Percentiles rank a stretch among this genome's conserved stretches.
These are phyloP conservation scores for Odocoileus hemionus DNA, from an alignment of 2,113 vertebrate genomes.

Conservation along the genomic window DNA sequence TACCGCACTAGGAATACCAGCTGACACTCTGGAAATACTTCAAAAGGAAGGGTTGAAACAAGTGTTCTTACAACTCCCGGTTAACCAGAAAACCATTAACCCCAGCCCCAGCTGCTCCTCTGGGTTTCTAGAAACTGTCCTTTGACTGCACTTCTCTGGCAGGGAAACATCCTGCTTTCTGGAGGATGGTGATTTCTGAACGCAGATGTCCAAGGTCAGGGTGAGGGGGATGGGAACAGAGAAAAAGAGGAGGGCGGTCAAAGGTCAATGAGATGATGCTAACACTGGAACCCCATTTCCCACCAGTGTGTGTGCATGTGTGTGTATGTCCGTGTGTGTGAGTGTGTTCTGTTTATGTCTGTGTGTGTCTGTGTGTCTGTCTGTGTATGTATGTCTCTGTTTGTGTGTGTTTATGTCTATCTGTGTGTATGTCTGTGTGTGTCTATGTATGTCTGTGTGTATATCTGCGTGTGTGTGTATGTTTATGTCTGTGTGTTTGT, in stretches of 20 bases:
- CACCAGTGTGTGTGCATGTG: not conserved
- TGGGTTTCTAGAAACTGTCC: not conserved
- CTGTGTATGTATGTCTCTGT: not conserved
- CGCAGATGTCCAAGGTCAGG: not conserved
- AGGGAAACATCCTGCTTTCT: not conserved
- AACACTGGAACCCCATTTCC: not conserved
- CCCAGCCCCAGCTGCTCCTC: not conserved
- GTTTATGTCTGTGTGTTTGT: no score
- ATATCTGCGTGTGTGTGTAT: no score
- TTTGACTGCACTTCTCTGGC: not conserved
- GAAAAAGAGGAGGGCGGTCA: not conserved
- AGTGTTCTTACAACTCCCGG: not conserved
- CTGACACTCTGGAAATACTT: not conserved
- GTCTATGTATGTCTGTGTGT: rapidly evolving
- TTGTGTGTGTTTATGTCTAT: no score
- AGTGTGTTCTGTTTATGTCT: not conserved
- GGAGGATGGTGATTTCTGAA: not conserved
- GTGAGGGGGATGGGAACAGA: not conserved
- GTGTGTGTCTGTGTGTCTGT: no score
- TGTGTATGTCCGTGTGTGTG: rapidly evolving
- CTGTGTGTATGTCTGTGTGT: no score
- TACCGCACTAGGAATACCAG: rapidly evolving
- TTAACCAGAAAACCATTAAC: not conserved
- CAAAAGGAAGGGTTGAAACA: not conserved
- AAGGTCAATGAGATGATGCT: not conserved